These are phyloP conservation scores for Melipona beecheii DNA, from an alignment of 2,888 invertebrate genomes.

Conservation along the genomic window DNA sequence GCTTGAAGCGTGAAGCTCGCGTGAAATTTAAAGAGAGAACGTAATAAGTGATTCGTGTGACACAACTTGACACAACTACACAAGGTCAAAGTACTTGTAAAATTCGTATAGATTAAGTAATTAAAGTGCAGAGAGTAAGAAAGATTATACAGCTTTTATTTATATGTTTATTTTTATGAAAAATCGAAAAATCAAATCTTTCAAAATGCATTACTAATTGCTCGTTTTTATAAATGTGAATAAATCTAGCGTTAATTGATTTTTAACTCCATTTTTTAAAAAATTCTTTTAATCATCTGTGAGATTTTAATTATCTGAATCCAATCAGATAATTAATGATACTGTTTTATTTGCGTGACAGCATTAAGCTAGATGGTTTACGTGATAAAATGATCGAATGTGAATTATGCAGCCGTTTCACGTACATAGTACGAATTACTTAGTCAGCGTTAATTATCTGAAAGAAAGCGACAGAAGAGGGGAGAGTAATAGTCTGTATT, in stretches of 20 bases:
- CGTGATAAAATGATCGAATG: background rate
- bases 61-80: background rate
- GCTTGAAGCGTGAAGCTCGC: background rate
- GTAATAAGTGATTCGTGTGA: background rate
- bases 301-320: background rate
- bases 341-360: too few relatives aligned
- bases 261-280: background rate
- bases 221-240: too few relatives aligned
- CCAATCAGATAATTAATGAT: background rate
- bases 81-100: too few relatives aligned
- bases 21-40: background rate
- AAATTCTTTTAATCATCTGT: background rate
- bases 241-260: background rate
- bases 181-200: too few relatives aligned
- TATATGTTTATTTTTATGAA: too few relatives aligned
- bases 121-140: too few relatives aligned
- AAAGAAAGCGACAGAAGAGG: background rate
- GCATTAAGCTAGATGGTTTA: background rate
- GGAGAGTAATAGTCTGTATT: background rate
- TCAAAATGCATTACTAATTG: too few relatives aligned
- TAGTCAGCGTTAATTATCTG: background rate
- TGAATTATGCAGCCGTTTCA: too few relatives aligned
- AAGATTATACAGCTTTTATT: too few relatives aligned
- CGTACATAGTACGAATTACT: background rate
- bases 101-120: too few relatives aligned